These are phyloP conservation scores for Anser cygnoides DNA, from an alignment of 2,113 vertebrate genomes.

Conservation along the genomic window DNA sequence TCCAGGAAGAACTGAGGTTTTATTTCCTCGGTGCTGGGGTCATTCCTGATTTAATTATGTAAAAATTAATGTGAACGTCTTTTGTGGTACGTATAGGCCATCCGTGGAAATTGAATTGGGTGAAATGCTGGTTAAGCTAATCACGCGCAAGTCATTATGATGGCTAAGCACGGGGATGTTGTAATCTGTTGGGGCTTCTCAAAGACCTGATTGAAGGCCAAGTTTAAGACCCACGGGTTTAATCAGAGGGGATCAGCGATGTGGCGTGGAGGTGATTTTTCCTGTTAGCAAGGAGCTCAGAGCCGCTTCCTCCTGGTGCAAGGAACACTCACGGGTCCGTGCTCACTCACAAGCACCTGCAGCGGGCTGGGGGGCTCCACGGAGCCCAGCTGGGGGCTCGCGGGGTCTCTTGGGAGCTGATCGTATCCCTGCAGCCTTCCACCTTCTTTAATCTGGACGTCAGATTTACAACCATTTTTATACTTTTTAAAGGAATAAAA, in stretches of 20 bases:
- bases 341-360: background rate
- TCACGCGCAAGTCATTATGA: constrained; percentile 45
- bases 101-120: constrained; percentile 67
- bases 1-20: constrained; percentile 42
- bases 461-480: background rate
- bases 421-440: background rate
- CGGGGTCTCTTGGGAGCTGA: background rate
- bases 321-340: fast-evolving
- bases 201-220: constrained; percentile 48
- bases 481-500: background rate
- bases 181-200: constrained; percentile 52
- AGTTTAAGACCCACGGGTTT: constrained; percentile 27
- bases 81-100: constrained; percentile 26
- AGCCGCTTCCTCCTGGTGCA: background rate
- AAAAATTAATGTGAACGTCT: constrained; percentile 68
- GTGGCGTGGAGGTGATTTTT: background rate
- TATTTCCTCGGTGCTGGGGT: constrained; percentile 48
- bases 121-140: constrained; percentile 65
- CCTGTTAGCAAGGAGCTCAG: background rate
- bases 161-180: constrained; percentile 43
- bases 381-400: background rate
- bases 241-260: background rate
- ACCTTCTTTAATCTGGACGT: background rate
- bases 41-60: constrained; percentile 72
- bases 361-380: background rate